Evolutionary conservation across 2,797 vertebrate species (phyloP).

Genomic region (Oreortyx pictus): DNA sequence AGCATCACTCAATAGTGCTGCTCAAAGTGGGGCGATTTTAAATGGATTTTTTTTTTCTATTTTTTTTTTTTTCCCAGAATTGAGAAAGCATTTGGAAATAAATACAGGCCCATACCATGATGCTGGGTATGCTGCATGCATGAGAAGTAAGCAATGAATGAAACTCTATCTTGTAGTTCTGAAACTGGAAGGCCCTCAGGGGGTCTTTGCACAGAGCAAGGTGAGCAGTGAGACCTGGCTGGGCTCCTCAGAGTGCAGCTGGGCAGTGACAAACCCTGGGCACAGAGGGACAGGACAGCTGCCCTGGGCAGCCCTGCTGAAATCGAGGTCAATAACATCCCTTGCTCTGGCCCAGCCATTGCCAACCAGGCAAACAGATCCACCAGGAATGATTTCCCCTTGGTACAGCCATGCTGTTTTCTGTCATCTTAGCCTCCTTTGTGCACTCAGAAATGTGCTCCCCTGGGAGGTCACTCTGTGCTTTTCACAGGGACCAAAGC

Average conservation of each 20-base stretch:
- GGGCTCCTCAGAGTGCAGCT: not conserved
- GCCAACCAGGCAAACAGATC: not conserved
- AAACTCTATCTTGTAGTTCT: not conserved
- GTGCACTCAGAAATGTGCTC: not conserved
- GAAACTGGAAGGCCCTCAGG: not conserved
- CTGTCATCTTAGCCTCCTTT: too few relatives aligned
- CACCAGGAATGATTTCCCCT: not conserved
- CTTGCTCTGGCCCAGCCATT: not conserved
- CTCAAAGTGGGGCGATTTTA: not conserved
- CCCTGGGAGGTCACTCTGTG: not conserved
- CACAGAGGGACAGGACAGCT: not conserved
- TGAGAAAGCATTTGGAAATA: not conserved
- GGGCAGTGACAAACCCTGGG: not conserved
- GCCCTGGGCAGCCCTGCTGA: not conserved
- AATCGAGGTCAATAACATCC: not conserved
- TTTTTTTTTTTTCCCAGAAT: fast-evolving
- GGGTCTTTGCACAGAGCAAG: not conserved
- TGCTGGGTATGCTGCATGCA: fast-evolving
- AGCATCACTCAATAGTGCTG: not conserved
- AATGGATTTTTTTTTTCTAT: not conserved
- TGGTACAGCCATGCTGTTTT: too few relatives aligned
- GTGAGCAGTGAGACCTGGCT: not conserved
- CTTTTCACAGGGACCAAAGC: not conserved
- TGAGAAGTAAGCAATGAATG: not conserved
- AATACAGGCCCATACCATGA: fast-evolving